Evolutionary conservation across 2,888 invertebrate species (phyloP), one percentile per base, ranked within the genome.

Genomic region (Epirrita christyi): DNA sequence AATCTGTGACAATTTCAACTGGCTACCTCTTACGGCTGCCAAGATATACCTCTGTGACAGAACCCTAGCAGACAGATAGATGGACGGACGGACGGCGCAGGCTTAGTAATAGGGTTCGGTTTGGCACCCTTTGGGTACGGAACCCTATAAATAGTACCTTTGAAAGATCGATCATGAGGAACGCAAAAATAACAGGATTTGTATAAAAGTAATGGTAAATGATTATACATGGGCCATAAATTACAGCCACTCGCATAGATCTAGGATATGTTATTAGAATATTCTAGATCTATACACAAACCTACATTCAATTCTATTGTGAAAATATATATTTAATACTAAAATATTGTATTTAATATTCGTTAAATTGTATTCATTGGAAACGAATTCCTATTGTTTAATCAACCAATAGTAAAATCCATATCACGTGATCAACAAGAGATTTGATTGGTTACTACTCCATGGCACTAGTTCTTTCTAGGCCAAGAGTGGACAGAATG

Each of bases 331-430:
- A 9, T 74, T 72, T 75, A 66, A 74, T 73, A 67, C 73, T 80
- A 79, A 74, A 74, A 74, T 75, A 76, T 72, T 71, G 56, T 63
- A 44, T 74, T 66, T 65, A n/a, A 71, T 48, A 62, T 66, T 69
- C 56, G 62, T 70, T 63, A 59, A 56, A 57, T n/a, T n/a, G n/a
- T 58, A 7, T 53, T 45, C 45, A 50, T 37, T 63, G 57, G 64
- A 72, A 68, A 72, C 67, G 53, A 63, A 63, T 51, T 63, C 59
- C 50, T 59, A 63, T 57, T 36, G 27, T 44, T 5, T 28, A 37
- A 37, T 42, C 47, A 42, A 42, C 54, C 54, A 54, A 47, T 42
- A 10, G 36, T 27, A 0, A 27, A 46, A n/a, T 50, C 11, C 9
- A 15, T 34, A 38, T 14, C 36, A 52, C 45, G 46, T 41, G 13